A percentile compares a stretch with the other conserved stretches of the same genome.
Conservation (phyloP, 2,113 vertebrate genomes). For the Notarius lentiginosus region DNA sequence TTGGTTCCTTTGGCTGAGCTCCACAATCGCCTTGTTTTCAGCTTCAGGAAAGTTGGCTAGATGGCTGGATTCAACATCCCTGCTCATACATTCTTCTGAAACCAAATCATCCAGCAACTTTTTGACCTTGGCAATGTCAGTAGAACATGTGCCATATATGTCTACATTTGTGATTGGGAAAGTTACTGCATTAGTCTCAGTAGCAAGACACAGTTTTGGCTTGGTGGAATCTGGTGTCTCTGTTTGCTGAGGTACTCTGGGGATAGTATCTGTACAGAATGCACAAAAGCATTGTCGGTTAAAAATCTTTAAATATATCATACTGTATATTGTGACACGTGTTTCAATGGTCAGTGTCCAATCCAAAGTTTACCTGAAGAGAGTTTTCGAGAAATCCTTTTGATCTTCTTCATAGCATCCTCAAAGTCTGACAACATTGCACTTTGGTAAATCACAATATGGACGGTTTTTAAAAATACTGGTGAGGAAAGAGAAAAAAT, state of each 20-base stretch:
- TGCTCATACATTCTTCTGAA: constrained; percentile 48
- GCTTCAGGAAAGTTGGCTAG: constrained; percentile 31
- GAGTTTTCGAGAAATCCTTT: constrained; percentile 34
- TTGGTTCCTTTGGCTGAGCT: constrained; percentile 47
- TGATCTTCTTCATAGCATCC: constrained; percentile 49
- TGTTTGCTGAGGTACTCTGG: not conserved
- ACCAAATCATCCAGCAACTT: constrained; percentile 56
- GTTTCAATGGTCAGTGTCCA: not conserved
- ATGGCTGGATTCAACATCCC: constrained; percentile 37
- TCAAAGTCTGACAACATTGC: constrained; percentile 56
- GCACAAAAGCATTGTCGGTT: not conserved
- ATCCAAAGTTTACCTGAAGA: not conserved
- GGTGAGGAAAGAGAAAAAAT: constrained; percentile 34
- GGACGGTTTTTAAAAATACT: constrained; percentile 47
- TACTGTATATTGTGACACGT: not conserved
- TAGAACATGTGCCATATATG: constrained; percentile 43
- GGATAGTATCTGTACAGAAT: not conserved
- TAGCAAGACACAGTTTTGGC: not conserved
- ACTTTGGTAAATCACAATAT: constrained; percentile 61
- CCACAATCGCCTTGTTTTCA: constrained; percentile 48
- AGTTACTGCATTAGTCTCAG: not conserved
- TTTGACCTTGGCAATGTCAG: constrained; percentile 44
- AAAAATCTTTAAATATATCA: not conserved
- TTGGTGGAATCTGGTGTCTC: not conserved
- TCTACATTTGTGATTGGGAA: constrained; percentile 52